Conservation (phyloP, 1,140 invertebrate species). For the Anagrus nilaparvatae region DNA sequence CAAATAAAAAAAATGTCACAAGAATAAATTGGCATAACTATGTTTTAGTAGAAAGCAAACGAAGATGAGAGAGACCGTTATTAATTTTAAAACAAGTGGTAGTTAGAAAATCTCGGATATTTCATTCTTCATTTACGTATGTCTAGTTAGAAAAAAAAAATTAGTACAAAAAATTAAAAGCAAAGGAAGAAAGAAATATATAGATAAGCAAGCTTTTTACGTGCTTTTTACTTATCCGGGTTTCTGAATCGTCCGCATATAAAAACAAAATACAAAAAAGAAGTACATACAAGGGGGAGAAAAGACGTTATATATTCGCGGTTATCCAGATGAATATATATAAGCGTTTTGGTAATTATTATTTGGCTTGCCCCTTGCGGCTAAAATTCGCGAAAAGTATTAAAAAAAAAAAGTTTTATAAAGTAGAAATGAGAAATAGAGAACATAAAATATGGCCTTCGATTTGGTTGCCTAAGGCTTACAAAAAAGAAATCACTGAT, state of each 20-base stretch:
- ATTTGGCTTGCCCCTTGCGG: slow-evolving; percentile 14
- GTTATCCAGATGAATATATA: slow-evolving; percentile 15
- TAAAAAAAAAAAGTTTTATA: background rate
- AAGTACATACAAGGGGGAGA: slow-evolving; percentile 13
- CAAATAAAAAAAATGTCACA: no score
- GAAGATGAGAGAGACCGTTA: no score
- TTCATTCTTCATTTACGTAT: slow-evolving; percentile 9
- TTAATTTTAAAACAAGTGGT: no score
- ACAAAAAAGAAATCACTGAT: no score
- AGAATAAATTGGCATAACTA: no score
- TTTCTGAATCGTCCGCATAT: no score
- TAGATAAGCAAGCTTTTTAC: slow-evolving; percentile 16
- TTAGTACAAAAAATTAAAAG: background rate
- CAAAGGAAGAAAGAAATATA: slow-evolving; percentile 3
- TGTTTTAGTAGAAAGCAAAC: no score
- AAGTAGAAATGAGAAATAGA: background rate
- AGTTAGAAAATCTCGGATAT: no score
- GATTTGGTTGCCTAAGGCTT: no score
- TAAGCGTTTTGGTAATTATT: slow-evolving; percentile 15
- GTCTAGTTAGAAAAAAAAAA: background rate
- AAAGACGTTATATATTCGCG: slow-evolving; percentile 12
- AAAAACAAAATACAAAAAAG: no score
- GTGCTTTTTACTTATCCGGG: slow-evolving; percentile 15
- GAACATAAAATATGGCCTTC: no score
- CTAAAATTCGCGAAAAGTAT: background rate